Evolutionary conservation across 2,888 invertebrate species (phyloP).

Genomic region (Aporophyla lueneburgensis): DNA sequence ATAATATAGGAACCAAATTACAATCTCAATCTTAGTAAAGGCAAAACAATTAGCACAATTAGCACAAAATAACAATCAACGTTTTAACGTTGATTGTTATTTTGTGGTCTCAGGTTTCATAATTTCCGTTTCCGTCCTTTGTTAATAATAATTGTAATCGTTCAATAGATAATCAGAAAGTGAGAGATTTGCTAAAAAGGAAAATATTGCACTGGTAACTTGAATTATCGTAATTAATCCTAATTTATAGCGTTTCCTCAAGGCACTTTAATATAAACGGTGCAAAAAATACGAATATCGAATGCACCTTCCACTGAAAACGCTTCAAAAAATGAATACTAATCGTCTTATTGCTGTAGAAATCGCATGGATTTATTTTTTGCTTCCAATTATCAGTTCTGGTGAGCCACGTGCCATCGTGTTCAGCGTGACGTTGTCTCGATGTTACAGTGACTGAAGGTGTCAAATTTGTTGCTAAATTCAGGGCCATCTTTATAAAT

Average conservation of each 20-base stretch:
- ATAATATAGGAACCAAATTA: background rate
- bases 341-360: background rate
- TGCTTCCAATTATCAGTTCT: background rate
- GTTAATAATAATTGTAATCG: too few relatives aligned
- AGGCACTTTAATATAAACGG: background rate
- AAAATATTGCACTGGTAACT: background rate
- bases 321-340: background rate
- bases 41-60: background rate
- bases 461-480: too few relatives aligned
- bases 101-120: background rate
- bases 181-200: background rate
- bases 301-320: background rate
- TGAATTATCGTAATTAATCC: background rate
- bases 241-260: too few relatives aligned
- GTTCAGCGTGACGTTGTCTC: too few relatives aligned
- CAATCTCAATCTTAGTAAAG: background rate
- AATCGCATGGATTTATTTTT: background rate
- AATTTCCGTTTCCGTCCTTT: background rate
- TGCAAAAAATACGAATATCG: background rate
- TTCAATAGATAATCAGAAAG: background rate
- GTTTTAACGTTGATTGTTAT: background rate
- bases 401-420: too few relatives aligned
- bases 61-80: too few relatives aligned
- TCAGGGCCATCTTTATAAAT: too few relatives aligned
- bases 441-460: too few relatives aligned